Base-by-base conservation (phyloP, 2,797 vertebrate genomes). In the Dipus sagitta region DNA sequence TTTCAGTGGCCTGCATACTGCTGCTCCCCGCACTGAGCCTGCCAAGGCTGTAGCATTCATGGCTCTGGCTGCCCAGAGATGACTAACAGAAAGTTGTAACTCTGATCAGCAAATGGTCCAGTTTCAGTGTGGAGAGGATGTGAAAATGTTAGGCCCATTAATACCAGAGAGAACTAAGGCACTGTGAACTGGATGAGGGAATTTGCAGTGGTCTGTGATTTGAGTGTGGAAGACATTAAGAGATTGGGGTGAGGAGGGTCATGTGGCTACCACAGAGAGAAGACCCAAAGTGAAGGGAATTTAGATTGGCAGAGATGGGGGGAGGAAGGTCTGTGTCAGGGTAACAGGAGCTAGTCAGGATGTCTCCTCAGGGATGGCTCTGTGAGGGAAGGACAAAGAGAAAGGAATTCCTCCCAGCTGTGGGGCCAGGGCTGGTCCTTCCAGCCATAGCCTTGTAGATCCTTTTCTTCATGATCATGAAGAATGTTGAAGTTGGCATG, bases 361-460 rank as follows among this genome's bases (percentile, higher is more conserved):
- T 58, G 6, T 64, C n/a, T 14, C 6, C 70, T 62, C n/a, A 9
- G 32, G 30, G 42, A 3, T 72, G 54, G 26, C 54, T 30, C 34
- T 17, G 28, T 47, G 3, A 28, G 26, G 42, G 47, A 70, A 6
- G 34, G 30, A 32, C 2, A 5, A 3, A 75, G 47, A 77, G 71
- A 60, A 32, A 3, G 75, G 14, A 1, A 32, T 24, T 23, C 17
- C 42, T 0, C 20, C 23, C 23, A 12, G 10, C 20, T 0, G 0
- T 13, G 1, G 3, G 4, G 8, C 13, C 13, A 28, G 64, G 47
- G 21, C 47, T 23, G 10, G 47, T 34, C 1, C 65, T 62, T 62
- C 15, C 10, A 65, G 30, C 28, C 18, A 21, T 58, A 52, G 83
- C 58, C 32, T 58, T 77, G 18, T 34, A 13, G 54, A 58, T 58